phyloP scores from a whole-genome alignment of 2,113 vertebrate species.

The Sus scrofa region DNA sequence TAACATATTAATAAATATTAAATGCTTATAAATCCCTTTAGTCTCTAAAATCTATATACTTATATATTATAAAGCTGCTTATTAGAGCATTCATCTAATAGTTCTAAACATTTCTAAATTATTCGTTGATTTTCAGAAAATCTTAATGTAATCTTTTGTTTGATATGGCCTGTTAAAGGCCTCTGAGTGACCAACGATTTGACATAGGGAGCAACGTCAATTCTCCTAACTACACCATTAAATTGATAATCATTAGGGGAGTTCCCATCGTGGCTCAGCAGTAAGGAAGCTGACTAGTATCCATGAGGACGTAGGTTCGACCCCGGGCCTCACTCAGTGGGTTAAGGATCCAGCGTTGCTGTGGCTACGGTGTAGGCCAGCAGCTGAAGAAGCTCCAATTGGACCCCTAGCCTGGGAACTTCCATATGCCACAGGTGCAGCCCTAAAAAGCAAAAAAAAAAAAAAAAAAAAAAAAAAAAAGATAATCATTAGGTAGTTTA shows the following conservation, averaged over 20 bases:
- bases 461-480: no score
- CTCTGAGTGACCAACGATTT: not conserved
- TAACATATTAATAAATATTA: slow-evolving; percentile 10
- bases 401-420: no score
- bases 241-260: not conserved
- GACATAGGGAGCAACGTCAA: not conserved
- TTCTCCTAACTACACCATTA: not conserved
- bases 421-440: no score
- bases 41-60: not conserved
- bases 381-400: no score
- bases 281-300: no score
- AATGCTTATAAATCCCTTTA: slow-evolving; percentile 32
- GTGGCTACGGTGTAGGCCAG: no score
- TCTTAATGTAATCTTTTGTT: not conserved
- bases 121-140: slow-evolving; percentile 32
- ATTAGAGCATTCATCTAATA: slow-evolving; percentile 23
- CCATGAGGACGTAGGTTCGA: no score
- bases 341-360: no score
- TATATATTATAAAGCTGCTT: not conserved
- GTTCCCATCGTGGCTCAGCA: no score
- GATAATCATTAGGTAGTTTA: not conserved
- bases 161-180: not conserved
- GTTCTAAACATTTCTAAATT: slow-evolving; percentile 2
- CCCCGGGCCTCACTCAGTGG: no score
- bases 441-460: no score